Evolutionary conservation across 2,888 invertebrate genomes (phyloP).

Genomic region (Cephus rjabovi): DNA sequence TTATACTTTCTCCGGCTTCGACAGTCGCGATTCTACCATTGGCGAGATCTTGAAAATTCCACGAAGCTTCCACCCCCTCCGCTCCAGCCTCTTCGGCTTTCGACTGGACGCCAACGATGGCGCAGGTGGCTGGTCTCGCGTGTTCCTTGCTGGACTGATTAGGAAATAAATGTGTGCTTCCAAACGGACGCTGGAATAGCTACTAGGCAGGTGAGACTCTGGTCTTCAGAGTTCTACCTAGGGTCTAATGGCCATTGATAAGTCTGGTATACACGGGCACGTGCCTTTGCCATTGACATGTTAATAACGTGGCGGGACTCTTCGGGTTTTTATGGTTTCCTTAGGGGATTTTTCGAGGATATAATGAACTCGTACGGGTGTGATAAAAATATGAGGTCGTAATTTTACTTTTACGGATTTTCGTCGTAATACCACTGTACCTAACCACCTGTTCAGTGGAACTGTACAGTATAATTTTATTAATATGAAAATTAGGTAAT

Average conservation of each 20-base stretch:
- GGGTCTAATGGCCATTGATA: conserved; percentile 30
- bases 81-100: neutral
- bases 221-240: neutral
- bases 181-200: conserved; percentile 24
- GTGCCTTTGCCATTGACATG: conserved; percentile 8
- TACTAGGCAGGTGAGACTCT: conserved; percentile 31
- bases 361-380: neutral
- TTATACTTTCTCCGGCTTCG: neutral
- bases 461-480: neutral
- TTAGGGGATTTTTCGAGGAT: neutral
- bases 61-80: neutral
- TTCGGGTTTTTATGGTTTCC: neutral
- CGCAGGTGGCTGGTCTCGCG: neutral
- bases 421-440: too few species aligned
- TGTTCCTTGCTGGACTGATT: conserved; percentile 28
- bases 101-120: neutral
- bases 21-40: neutral
- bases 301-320: conserved; percentile 8
- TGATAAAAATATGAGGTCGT: neutral
- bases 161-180: conserved; percentile 37
- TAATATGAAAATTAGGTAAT: too few species aligned
- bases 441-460: neutral
- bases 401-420: too few species aligned
- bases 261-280: conserved; percentile 6
- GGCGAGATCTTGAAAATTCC: neutral